Percentiles rank a stretch among this genome's conserved stretches.
Evolutionary conservation across 1,140 invertebrate species (phyloP).

Genomic region (Pogonognathellus flavescens): DNA sequence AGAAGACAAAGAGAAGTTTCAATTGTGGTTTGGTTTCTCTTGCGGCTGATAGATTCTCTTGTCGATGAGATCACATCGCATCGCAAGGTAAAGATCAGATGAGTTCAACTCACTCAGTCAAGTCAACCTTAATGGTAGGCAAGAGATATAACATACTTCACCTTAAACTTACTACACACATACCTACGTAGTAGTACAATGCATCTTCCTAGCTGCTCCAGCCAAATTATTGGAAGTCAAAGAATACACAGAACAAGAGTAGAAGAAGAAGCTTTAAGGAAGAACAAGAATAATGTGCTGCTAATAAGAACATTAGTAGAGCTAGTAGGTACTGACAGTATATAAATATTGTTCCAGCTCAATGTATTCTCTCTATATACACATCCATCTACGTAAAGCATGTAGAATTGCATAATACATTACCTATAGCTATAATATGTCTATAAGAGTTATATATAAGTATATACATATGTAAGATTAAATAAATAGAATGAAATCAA

Average conservation of each 20-base stretch:
- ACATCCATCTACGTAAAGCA: too few relatives aligned
- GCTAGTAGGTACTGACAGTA: neutral
- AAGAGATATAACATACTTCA: neutral
- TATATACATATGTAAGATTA: too few relatives aligned
- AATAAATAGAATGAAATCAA: too few relatives aligned
- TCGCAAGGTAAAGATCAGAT: slow-evolving; percentile 13
- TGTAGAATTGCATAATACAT: too few relatives aligned
- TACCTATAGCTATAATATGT: too few relatives aligned
- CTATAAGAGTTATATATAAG: too few relatives aligned
- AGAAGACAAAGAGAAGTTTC: slow-evolving; percentile 33
- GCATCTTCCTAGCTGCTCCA: neutral
- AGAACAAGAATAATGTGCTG: neutral
- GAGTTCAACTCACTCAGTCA: neutral
- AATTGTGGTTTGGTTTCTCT: slow-evolving; percentile 14
- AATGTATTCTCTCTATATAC: too few relatives aligned
- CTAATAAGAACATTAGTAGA: neutral
- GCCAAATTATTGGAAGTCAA: too few relatives aligned
- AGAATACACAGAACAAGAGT: neutral
- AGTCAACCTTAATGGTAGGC: slow-evolving; percentile 5
- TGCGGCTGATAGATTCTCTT: slow-evolving; percentile 22
- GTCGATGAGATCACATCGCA: slow-evolving; percentile 14
- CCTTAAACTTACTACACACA: neutral
- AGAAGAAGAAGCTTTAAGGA: neutral
- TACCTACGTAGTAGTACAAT: neutral
- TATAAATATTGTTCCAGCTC: neutral